Conservation (phyloP, 2,113 vertebrate genomes). For the Embiotoca jacksoni region DNA sequence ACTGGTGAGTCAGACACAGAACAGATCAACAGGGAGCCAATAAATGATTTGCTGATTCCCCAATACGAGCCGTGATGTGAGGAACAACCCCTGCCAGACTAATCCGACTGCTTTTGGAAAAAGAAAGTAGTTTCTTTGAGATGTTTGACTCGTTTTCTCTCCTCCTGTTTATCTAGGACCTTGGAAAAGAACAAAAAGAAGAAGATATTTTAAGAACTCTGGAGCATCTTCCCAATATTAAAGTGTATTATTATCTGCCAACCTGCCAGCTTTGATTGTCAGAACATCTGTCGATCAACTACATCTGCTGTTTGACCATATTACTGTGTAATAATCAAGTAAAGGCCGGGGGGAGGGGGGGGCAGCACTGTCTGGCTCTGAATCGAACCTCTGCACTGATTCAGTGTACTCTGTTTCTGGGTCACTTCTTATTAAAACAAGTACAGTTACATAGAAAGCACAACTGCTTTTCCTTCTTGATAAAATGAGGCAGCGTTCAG, state of each 20-base stretch:
- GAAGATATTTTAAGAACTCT: slow-evolving; percentile 94
- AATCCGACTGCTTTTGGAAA: no score
- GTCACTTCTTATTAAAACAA: not conserved
- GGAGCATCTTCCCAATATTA: slow-evolving; percentile 77
- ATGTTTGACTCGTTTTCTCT: not conserved
- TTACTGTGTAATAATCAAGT: slow-evolving; percentile 76
- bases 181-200: slow-evolving; percentile 99
- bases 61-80: no score
- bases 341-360: slow-evolving; percentile 69
- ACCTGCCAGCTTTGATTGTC: slow-evolving; percentile 88
- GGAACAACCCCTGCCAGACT: no score
- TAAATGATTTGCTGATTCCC: no score
- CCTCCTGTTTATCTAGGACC: slow-evolving; percentile 82
- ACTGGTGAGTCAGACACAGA: no score
- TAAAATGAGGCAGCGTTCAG: slow-evolving; percentile 12
- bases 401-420: not conserved
- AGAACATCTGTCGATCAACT: slow-evolving; percentile 66
- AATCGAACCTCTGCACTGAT: slow-evolving; percentile 11
- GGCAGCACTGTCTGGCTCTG: slow-evolving; percentile 42
- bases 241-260: slow-evolving; percentile 88
- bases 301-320: slow-evolving; percentile 86
- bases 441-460: slow-evolving; percentile 13
- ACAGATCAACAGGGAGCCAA: no score
- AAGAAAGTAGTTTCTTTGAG: no score
- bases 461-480: not conserved